Percentiles rank a stretch among this genome's conserved stretches.
phyloP scores from a whole-genome alignment of 1,140 invertebrate species.

The Solenopsis invicta region DNA sequence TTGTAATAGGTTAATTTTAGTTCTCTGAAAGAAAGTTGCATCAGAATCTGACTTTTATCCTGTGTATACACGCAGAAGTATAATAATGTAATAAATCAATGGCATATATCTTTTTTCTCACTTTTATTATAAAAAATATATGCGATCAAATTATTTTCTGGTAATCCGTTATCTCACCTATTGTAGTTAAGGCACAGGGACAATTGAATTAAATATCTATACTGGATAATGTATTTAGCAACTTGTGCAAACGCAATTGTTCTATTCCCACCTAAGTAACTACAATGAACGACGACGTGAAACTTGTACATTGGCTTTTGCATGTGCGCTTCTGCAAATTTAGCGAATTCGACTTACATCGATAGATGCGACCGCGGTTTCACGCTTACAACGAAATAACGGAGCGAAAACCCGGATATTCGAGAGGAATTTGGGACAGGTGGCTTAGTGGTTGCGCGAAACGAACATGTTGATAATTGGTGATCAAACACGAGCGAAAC shows the following conservation, averaged over 20 bases:
- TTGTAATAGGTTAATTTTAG: neutral
- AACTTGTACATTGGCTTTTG: neutral
- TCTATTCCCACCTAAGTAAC: neutral
- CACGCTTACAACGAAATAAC: conserved; percentile 71
- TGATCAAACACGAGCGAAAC: conserved; percentile 72
- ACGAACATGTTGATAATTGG: conserved; percentile 74
- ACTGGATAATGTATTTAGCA: neutral
- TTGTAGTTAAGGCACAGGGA: neutral
- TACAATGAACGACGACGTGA: neutral
- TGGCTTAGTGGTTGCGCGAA: conserved; percentile 75
- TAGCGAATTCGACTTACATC: conserved; percentile 50
- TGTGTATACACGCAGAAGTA: neutral
- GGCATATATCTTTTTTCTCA: neutral
- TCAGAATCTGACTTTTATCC: neutral
- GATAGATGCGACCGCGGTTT: conserved; percentile 60
- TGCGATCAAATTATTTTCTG: conserved; percentile 3
- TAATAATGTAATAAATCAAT: neutral
- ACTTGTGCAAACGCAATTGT: neutral
- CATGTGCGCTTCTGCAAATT: conserved; percentile 4
- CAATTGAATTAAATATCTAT: conserved; percentile 4
- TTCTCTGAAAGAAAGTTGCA: neutral
- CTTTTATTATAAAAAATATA: neutral
- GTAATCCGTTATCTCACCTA: neutral
- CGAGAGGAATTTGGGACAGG: conserved; percentile 80
- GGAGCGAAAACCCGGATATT: conserved; percentile 79